phyloP scores from a whole-genome alignment of 2,888 invertebrate species.

The Cheilosia vulpina region DNA sequence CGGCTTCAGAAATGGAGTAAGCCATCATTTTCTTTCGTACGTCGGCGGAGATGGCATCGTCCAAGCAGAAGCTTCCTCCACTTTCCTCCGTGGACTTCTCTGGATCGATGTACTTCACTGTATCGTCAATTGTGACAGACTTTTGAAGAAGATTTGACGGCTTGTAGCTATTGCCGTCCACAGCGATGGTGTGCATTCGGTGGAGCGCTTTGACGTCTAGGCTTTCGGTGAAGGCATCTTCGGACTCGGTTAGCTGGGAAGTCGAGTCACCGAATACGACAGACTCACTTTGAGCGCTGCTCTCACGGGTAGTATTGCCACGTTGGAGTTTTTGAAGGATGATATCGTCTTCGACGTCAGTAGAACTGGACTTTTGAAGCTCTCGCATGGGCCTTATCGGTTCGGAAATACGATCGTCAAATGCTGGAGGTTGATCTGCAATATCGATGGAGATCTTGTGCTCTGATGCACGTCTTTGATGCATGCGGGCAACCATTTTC shows the following conservation, averaged over 20 bases:
- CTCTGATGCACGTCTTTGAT: slow-evolving; percentile 77
- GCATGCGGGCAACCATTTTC: slow-evolving; percentile 79
- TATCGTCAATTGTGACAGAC: slow-evolving; percentile 78
- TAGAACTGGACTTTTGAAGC: slow-evolving; percentile 76
- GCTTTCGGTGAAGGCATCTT: slow-evolving; percentile 55
- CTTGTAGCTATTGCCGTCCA: slow-evolving; percentile 68
- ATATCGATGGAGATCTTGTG: slow-evolving; percentile 59
- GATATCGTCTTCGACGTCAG: slow-evolving; percentile 79
- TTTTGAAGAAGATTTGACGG: slow-evolving; percentile 76
- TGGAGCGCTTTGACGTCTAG: slow-evolving; percentile 66
- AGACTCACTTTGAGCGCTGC: slow-evolving; percentile 79
- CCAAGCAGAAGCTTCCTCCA: slow-evolving; percentile 77
- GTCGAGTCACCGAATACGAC: slow-evolving; percentile 77
- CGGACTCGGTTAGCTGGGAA: slow-evolving; percentile 41
- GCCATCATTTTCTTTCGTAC: slow-evolving; percentile 82
- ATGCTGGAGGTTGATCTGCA: slow-evolving; percentile 60
- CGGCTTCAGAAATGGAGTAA: slow-evolving; percentile 81
- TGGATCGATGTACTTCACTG: slow-evolving; percentile 75
- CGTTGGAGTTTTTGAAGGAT: slow-evolving; percentile 78
- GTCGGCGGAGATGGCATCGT: slow-evolving; percentile 79
- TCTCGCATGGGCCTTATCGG: slow-evolving; percentile 77
- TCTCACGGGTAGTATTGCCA: slow-evolving; percentile 78
- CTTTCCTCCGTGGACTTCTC: slow-evolving; percentile 72
- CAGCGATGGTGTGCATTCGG: slow-evolving; percentile 78
- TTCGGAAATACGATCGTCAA: slow-evolving; percentile 76